Percentiles rank a stretch among this genome's conserved stretches.
These are phyloP conservation scores for Slavum lentiscoides DNA, from an alignment of 2,888 invertebrate genomes.

Conservation along the genomic window DNA sequence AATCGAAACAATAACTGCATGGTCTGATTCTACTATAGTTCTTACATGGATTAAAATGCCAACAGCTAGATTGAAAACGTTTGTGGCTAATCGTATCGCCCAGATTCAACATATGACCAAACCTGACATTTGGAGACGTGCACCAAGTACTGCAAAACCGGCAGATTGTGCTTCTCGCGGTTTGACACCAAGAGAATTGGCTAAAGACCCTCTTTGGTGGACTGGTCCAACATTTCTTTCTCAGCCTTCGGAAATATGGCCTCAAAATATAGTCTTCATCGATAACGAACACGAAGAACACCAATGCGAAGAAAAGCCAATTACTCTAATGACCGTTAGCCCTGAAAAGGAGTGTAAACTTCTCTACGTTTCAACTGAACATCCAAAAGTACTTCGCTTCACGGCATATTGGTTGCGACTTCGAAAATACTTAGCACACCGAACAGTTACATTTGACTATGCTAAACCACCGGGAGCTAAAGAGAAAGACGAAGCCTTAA, in stretches of 20 bases:
- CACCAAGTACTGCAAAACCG: background rate
- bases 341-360: background rate
- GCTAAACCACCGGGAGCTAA: background rate
- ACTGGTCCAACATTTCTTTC: background rate
- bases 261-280: background rate
- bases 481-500: conserved; percentile 2
- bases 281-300: background rate
- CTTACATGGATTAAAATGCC: background rate
- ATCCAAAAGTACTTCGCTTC: background rate
- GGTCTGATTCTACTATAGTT: background rate
- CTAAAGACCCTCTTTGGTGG: background rate
- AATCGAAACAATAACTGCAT: background rate
- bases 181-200: background rate
- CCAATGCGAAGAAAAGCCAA: background rate
- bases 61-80: background rate
- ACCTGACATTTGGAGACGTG: background rate
- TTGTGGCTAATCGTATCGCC: background rate
- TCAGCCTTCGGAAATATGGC: background rate
- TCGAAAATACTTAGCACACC: background rate
- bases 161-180: background rate
- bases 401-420: background rate
- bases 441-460: background rate
- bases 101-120: background rate
- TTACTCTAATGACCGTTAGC: background rate
- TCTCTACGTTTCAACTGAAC: background rate